Conservation (phyloP, 2,888 invertebrate genomes). For the Agrilus biguttatus region DNA sequence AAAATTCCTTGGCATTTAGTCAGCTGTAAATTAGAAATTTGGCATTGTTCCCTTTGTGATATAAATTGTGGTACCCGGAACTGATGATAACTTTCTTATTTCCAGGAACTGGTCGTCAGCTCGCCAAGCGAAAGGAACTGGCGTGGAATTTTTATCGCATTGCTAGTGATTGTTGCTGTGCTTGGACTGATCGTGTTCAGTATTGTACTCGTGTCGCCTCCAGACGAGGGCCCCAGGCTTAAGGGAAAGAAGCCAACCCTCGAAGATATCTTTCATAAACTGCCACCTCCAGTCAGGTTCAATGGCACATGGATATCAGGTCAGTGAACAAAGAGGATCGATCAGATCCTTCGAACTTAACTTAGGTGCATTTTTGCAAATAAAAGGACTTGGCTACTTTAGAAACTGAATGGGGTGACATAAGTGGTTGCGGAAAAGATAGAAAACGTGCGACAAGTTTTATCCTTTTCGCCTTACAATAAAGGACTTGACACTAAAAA, state of each 20-base stretch:
- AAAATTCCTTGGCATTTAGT: too few species aligned
- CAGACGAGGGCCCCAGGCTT: slow-evolving; percentile 53
- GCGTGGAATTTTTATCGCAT: slow-evolving; percentile 85
- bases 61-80: too few species aligned
- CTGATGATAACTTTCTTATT: slow-evolving; percentile 13
- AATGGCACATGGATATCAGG: slow-evolving; percentile 68
- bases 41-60: too few species aligned
- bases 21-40: too few species aligned
- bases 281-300: slow-evolving; percentile 40
- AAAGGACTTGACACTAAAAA: neutral
- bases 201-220: slow-evolving; percentile 77
- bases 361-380: too few species aligned
- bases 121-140: slow-evolving; percentile 83
- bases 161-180: slow-evolving; percentile 79
- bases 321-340: slow-evolving; percentile 20
- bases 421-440: too few species aligned
- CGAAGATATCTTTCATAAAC: slow-evolving; percentile 45
- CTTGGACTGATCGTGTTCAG: slow-evolving; percentile 82
- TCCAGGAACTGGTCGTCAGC: slow-evolving; percentile 77
- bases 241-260: slow-evolving; percentile 53
- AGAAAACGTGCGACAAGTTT: neutral
- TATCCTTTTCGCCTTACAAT: neutral
- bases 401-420: too few species aligned
- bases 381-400: too few species aligned
- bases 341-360: too few species aligned